Base-by-base conservation (phyloP, 1,140 invertebrate species). In the Solenopsis invicta region DNA sequence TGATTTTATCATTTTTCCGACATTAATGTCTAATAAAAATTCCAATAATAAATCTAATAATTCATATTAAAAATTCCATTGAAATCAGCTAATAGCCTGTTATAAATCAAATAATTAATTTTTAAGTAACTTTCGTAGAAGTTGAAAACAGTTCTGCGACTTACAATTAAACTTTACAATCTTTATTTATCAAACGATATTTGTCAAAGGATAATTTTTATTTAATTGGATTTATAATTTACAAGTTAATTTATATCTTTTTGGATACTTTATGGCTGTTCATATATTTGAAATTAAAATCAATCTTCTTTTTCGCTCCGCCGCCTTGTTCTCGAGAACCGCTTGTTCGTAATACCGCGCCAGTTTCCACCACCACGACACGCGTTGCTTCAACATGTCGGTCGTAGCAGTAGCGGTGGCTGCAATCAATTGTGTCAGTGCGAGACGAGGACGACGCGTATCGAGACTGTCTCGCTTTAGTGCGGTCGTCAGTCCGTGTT, bases 301-400 rank as follows among this genome's bases (percentile, higher is more conserved):
- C 59, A 41, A 41, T 13, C 29, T 54, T 4, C 12, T 12, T 24
- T 37, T 18, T n/a, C n/a, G 34, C 0, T 48, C 6, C 29, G 8
- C 34, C 4, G n/a, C 5, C 4, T 45, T 2, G 34, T 4, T 54
- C 6, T 18, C 13, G 4, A 24, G n/a, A 13, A 41, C 0, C 4
- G 2, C 1, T n/a, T 4, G 12, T 71, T 71, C 64, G 5, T 81
- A 81, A 59, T 59, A n/a, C 59, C 34, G 78, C 78, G 78, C 78
- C 78, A 71, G 0, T 56, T 59, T 18, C 66, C 34, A 59, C 21
- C 16, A 45, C 37, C 21, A 9, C 3, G 69, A 48, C 29, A 29
- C 12, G 71, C 29, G 13, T 0, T 6, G 34, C 0, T 54, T 4
- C 48, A 10, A 56, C 24, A 50, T 56, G 8, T 56, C 10, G 66